These are phyloP conservation scores for Drosophila grimshawi DNA, from an alignment of 1,140 invertebrate species.

Conservation along the genomic window DNA sequence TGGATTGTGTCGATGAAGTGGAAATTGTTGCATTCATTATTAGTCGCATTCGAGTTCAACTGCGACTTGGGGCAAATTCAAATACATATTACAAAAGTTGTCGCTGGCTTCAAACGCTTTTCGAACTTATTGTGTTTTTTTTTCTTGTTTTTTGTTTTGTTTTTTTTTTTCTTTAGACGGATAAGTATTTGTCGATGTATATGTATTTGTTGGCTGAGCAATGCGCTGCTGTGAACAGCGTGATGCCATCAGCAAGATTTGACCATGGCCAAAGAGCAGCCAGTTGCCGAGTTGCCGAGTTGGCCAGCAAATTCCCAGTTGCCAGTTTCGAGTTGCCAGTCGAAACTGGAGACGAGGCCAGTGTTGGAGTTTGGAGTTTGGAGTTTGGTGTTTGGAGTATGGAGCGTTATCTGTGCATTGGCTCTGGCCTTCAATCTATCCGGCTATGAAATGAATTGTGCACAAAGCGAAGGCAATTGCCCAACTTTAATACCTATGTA, in stretches of 20 bases:
- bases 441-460: constrained; percentile 39
- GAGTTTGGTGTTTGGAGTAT: constrained; percentile 3
- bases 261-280: constrained; percentile 39
- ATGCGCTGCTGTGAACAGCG: constrained; percentile 66
- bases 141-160: neutral
- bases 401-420: constrained; percentile 39
- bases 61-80: constrained; percentile 9
- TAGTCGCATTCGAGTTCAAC: neutral
- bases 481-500: neutral
- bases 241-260: constrained; percentile 61
- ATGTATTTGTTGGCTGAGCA: constrained; percentile 10
- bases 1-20: neutral
- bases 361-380: constrained; percentile 3
- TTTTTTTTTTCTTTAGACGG: neutral
- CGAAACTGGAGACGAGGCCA: neutral
- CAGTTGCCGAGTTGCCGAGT: constrained; percentile 9
- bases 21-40: neutral
- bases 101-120: constrained; percentile 12
- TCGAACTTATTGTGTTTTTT: neutral
- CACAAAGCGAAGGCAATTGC: constrained; percentile 18
- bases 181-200: no score
- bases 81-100: constrained; percentile 18
- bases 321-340: neutral
- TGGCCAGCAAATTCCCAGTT: neutral
- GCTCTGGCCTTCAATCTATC: constrained; percentile 46